Evolutionary conservation across 2,113 vertebrate species (phyloP).

Genomic region (human (Homo sapiens)): GRCh38 chr18:53966001-53966500

Average conservation of each 20-base stretch:
- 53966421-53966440: not conserved
- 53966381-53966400: not conserved
- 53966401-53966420: not conserved
- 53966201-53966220: not conserved
- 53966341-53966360: not conserved
- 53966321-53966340: not conserved
- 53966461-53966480: not conserved
- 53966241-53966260: not conserved
- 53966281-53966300: not conserved
- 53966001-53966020: not conserved
- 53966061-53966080: not conserved
- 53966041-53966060: not conserved
- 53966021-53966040: not conserved
- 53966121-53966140: not conserved
- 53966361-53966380: not conserved
- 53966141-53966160: not conserved
- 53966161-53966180: not conserved
- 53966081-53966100: not conserved
- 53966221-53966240: not conserved
- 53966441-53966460: not conserved
- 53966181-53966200: not conserved
- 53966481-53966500: slow-evolving; percentile 29
- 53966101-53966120: not conserved
- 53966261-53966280: not conserved
- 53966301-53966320: not conserved